Conservation (phyloP, 2,113 vertebrate species). For the Garra rufa region DNA sequence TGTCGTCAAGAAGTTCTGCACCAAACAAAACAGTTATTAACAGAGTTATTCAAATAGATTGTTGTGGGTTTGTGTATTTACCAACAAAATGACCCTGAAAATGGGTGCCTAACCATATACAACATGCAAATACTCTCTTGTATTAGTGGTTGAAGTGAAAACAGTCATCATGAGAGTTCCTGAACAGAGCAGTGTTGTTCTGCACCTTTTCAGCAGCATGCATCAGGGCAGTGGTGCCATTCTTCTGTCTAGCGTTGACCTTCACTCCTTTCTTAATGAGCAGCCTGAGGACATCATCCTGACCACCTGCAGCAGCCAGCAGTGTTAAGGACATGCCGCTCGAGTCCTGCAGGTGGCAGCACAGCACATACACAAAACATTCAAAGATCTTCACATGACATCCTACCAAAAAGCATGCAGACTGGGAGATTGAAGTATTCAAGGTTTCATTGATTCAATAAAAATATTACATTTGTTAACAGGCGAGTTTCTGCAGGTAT, state of each 20-base stretch:
- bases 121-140: background rate
- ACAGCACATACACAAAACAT: constrained; percentile 19
- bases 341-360: constrained; percentile 79
- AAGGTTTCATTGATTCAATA: too few relatives aligned
- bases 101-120: background rate
- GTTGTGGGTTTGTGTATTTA: background rate
- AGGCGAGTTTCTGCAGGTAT: background rate
- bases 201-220: constrained; percentile 95
- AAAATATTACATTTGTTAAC: background rate
- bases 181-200: background rate
- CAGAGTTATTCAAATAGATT: background rate
- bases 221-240: constrained; percentile 93
- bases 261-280: constrained; percentile 92
- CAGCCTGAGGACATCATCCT: constrained; percentile 91
- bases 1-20: constrained; percentile 92
- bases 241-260: constrained; percentile 90
- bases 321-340: constrained; percentile 95
- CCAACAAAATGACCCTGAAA: background rate
- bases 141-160: background rate
- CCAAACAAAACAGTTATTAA: background rate
- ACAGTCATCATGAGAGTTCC: background rate
- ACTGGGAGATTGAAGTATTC: too few relatives aligned
- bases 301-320: constrained; percentile 93
- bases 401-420: background rate
- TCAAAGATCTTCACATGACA: background rate